Conservation (phyloP, 2,888 invertebrate species). For the Sicus ferrugineus region DNA sequence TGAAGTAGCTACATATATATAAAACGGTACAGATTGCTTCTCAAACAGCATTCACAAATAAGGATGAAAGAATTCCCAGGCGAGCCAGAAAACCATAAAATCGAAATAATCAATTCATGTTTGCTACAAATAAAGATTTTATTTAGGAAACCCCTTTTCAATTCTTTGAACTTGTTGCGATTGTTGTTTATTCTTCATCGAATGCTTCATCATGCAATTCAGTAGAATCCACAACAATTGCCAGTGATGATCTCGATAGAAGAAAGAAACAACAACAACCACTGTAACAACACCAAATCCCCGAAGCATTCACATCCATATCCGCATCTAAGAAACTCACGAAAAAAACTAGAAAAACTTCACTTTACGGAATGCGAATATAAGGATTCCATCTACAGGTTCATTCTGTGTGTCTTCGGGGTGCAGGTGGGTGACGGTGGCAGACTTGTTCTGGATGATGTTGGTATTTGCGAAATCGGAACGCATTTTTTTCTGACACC, state of each 20-base stretch:
- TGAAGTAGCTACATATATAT: neutral
- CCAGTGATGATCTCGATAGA: neutral
- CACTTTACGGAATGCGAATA: neutral
- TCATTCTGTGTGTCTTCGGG: neutral
- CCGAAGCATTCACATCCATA: neutral
- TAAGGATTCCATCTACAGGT: neutral
- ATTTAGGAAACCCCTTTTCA: constrained; percentile 24
- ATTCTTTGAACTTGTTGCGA: constrained; percentile 6
- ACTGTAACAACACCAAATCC: neutral
- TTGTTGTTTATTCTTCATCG: neutral
- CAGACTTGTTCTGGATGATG: neutral
- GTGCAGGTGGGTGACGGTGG: neutral
- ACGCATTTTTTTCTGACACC: too few relatives aligned
- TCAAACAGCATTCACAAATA: too few relatives aligned
- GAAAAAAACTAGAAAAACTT: too few relatives aligned
- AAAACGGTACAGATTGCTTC: too few relatives aligned
- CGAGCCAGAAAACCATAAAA: neutral
- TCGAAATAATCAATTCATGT: neutral
- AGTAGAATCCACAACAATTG: neutral
- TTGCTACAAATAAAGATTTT: constrained; percentile 9
- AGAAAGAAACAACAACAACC: neutral
- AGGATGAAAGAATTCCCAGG: too few relatives aligned
- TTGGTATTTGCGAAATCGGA: neutral
- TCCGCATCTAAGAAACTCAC: neutral
- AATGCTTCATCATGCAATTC: neutral